Base-by-base conservation (phyloP, 2,888 invertebrate genomes). In the Macaria liturata region DNA sequence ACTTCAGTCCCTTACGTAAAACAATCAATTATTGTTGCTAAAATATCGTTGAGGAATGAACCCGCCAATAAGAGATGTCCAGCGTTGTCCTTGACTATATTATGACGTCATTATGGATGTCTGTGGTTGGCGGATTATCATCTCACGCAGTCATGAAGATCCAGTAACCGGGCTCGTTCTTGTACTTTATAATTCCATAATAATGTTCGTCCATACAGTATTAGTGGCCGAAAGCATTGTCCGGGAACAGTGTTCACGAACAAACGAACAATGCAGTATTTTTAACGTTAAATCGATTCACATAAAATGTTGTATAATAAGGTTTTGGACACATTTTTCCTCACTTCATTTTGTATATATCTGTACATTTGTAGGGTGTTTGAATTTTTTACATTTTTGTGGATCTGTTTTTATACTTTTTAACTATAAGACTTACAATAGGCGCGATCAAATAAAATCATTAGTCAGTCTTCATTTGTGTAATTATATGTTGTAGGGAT, bases 351-450 rank as follows among this genome's bases (percentile, higher is more conserved):
- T 84, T 91, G 88, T 91, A 91, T 78, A 90, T 89, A 88, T 78
- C 80, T 91, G 91, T 91, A 91, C 79, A 90, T 86, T 86, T 84
- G 74, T 91, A 89, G 84, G 77, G 76, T 84, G 83, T 79, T 83
- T 70, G 76, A 78, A 70, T 80, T 81, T 42, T 77, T 74, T 56
- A 52, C 48, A 74, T 69, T 65, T 78, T 82, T 75, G 83, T 83
- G 84, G 84, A 84, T 86, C 78, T 86, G 83, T 82, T 82, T 81
- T 77, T 81, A 75, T 77, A 76, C 74, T 78, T 83, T 82, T 80
- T 79, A 70, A 65, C 45, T n/a, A 54, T 54, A 59, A 55, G 63
- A 66, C 60, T 65, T 64, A 57, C 31, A 64, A 56, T 70, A 69
- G 69, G 67, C 70, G 71, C 72, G 71, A 76, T 68, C 74, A 76